These are phyloP conservation scores for Drosophila kuntzei DNA, from an alignment of 2,888 invertebrate genomes.

Conservation along the genomic window DNA sequence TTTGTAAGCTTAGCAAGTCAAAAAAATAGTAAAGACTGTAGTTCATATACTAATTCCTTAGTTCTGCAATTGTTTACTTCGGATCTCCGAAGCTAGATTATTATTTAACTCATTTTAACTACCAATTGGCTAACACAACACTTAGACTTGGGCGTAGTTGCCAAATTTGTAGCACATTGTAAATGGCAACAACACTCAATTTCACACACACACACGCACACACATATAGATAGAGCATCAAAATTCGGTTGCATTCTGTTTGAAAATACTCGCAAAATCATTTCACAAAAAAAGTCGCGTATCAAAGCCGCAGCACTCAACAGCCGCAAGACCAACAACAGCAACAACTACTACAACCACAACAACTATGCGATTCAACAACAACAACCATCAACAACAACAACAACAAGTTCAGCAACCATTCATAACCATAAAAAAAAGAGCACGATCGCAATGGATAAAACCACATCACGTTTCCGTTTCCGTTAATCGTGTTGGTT, in stretches of 20 bases:
- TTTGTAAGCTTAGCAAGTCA: no score
- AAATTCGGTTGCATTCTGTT: conserved; percentile 51
- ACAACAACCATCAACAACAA: conserved; percentile 34
- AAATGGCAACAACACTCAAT: conserved; percentile 32
- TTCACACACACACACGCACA: conserved; percentile 6
- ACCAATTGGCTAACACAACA: conserved; percentile 50
- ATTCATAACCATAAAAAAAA: conserved; percentile 52
- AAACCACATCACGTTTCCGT: conserved; percentile 43
- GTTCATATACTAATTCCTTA: background rate
- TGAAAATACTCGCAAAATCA: conserved; percentile 32
- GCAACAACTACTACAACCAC: conserved; percentile 31
- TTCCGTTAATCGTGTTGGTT: conserved; percentile 42
- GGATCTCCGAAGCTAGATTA: background rate
- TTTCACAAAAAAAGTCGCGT: conserved; percentile 38
- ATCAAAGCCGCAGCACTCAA: conserved; percentile 52
- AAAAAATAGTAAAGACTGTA: no score
- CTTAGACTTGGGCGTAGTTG: conserved; percentile 20
- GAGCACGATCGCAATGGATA: conserved; percentile 61
- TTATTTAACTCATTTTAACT: conserved; percentile 1
- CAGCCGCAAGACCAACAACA: conserved; percentile 39
- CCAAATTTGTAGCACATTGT: conserved; percentile 26
- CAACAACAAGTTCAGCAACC: conserved; percentile 41
- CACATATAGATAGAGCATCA: conserved; percentile 31
- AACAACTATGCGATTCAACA: conserved; percentile 17
- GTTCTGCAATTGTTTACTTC: conserved; percentile 28